Conservation (phyloP, 2,797 vertebrate genomes). For the Scomberomorus guttatus region DNA sequence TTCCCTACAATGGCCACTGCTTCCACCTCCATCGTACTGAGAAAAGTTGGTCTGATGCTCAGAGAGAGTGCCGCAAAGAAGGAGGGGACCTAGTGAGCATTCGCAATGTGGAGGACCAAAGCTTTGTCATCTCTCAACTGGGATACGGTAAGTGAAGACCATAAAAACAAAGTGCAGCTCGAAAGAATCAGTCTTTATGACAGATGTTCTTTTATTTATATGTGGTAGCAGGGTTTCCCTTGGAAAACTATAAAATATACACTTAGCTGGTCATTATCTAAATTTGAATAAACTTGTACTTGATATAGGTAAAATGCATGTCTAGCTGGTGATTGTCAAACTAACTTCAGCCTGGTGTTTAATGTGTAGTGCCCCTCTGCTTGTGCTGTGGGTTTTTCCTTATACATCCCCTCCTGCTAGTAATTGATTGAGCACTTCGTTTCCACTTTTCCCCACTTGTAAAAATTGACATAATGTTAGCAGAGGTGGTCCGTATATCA, state of each 20-base stretch:
- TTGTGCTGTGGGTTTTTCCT: neutral
- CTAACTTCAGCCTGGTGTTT: neutral
- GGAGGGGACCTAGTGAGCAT: slow-evolving; percentile 91
- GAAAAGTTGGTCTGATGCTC: slow-evolving; percentile 87
- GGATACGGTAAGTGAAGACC: slow-evolving; percentile 88
- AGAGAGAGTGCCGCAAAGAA: slow-evolving; percentile 87
- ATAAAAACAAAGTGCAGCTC: neutral
- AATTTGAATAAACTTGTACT: no score
- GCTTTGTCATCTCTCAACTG: slow-evolving; percentile 92
- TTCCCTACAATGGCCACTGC: slow-evolving; percentile 91
- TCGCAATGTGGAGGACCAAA: slow-evolving; percentile 90
- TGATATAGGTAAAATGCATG: no score
- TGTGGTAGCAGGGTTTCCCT: neutral
- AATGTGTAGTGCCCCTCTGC: neutral
- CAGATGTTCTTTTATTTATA: neutral
- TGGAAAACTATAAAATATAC: neutral
- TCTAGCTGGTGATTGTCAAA: no score
- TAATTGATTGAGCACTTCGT: no score
- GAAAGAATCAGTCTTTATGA: neutral
- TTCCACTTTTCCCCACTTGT: no score
- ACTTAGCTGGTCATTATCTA: no score
- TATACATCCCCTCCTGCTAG: no score
- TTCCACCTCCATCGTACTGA: slow-evolving; percentile 86
- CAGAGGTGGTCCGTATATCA: no score
- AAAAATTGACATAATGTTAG: no score